Conservation (phyloP, 2,888 invertebrate species). For the Paralinhomoeus sp. region DNA sequence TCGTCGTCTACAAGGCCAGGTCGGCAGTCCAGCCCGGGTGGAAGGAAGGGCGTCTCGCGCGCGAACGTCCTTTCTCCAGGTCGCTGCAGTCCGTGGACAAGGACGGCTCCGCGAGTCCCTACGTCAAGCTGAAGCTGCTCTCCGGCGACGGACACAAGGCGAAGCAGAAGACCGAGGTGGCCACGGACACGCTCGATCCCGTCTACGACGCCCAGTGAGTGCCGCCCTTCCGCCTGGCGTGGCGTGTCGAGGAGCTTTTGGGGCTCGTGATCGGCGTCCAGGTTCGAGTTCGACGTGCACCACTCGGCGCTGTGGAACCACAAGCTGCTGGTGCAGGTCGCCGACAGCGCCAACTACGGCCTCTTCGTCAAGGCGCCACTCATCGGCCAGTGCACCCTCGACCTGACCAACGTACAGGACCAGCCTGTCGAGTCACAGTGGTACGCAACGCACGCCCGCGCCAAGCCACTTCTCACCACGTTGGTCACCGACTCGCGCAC, state of each 20-base stretch:
- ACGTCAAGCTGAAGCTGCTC: constrained; percentile 15
- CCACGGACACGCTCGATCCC: constrained; percentile 11
- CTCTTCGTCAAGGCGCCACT: constrained; percentile 14
- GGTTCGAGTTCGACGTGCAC: constrained; percentile 1
- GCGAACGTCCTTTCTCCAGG: too few relatives aligned
- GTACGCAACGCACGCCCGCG: too few relatives aligned
- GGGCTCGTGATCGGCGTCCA: background rate
- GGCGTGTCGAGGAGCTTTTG: background rate
- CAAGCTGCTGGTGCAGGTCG: constrained; percentile 9
- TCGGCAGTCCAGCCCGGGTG: background rate
- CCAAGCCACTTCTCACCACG: too few relatives aligned
- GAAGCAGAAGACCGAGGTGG: constrained; percentile 13
- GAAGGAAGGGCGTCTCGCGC: too few relatives aligned
- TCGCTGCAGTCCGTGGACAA: constrained; percentile 8
- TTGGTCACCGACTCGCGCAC: too few relatives aligned
- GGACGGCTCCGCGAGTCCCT: constrained; percentile 9
- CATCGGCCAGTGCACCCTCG: constrained; percentile 11
- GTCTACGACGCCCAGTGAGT: constrained; percentile 17
- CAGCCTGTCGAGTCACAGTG: too few relatives aligned
- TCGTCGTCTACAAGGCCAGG: background rate
- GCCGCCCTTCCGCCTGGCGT: background rate
- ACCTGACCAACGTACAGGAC: too few relatives aligned
- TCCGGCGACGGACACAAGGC: constrained; percentile 10
- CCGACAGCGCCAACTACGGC: constrained; percentile 21
- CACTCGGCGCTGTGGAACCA: background rate